Base-by-base conservation (phyloP, 2,113 vertebrate genomes). In the Gopherus evgoodei region DNA sequence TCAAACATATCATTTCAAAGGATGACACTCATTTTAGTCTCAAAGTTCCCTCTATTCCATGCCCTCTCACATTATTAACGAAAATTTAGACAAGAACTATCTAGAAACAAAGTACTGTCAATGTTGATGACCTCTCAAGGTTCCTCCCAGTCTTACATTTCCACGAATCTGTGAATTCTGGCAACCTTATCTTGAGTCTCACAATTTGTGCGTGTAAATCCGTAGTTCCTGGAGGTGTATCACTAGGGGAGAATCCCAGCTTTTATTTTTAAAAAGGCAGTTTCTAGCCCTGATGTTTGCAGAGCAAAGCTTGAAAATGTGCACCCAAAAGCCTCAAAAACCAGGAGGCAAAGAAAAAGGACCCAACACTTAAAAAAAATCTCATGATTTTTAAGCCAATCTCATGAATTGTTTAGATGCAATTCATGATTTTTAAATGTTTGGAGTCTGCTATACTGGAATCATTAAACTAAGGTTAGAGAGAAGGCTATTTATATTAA, bases 11-110 rank as follows among this genome's bases (percentile, higher is more conserved):
- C 22, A 78, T 78, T 16, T 44, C 38, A 56, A 42, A 35, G 53
- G 89, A 90, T 0, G 0, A 5, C 81, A 14, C 42, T 19, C n/a
- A 0, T 21, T n/a, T 6, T 24, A 83, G 7, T 24, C 62, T 83
- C 35, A 78, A 17, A 13, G 12, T 91, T 29, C 47, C 35, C 49
- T 44, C 88, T 93, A 47, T 17, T 91, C 87, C 86, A 78, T 29
- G 1, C 17, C 78, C 53, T 13, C 2, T 14, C 8, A 8, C 5
- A 44, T 29, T 47, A 47, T 10, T 14, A 25, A 27, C 47, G 75
- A 78, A 78, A 78, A 47, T 38, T 13, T 44, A 78, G 75, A 25
- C 75, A 8, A 38, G 8, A 38, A 72, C n/a, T 38, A 22, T 38
- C n/a, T 19, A 21, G 31, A 72, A 72, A 22, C n/a, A 72, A 4